Evolutionary conservation across 2,888 invertebrate species (phyloP).

Genomic region (Smittia sp.): DNA sequence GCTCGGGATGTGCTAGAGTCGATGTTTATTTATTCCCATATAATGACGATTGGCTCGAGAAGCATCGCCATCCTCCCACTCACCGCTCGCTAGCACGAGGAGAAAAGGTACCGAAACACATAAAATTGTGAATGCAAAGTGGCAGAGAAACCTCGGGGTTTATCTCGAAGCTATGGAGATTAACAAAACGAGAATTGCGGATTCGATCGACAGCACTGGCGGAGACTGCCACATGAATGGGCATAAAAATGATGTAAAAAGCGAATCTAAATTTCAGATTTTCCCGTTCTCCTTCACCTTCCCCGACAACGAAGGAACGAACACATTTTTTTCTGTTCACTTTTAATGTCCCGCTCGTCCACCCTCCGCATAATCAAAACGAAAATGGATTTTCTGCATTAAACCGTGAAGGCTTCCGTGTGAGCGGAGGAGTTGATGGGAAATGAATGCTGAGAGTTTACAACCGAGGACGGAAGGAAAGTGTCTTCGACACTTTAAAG

Average conservation of each 20-base stretch:
- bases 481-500: neutral
- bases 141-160: neutral
- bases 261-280: constrained; percentile 34
- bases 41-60: constrained; percentile 32
- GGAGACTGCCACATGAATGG: neutral
- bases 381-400: constrained; percentile 8
- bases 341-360: neutral
- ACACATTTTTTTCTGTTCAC: neutral
- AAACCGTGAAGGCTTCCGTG: neutral
- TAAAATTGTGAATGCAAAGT: constrained; percentile 30
- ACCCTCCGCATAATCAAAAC: constrained; percentile 9
- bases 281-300: neutral
- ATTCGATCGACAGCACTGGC: too few species aligned
- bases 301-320: neutral
- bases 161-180: too few species aligned
- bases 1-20: neutral
- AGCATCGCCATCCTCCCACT: neutral
- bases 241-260: constrained; percentile 38
- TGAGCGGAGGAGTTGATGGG: neutral
- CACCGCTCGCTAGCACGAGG: neutral
- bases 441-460: neutral
- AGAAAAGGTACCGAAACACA: constrained; percentile 19
- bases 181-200: too few species aligned
- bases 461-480: neutral
- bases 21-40: constrained; percentile 30